These are phyloP conservation scores for Magallana nippona DNA, from an alignment of 2,888 invertebrate genomes.

Conservation along the genomic window DNA sequence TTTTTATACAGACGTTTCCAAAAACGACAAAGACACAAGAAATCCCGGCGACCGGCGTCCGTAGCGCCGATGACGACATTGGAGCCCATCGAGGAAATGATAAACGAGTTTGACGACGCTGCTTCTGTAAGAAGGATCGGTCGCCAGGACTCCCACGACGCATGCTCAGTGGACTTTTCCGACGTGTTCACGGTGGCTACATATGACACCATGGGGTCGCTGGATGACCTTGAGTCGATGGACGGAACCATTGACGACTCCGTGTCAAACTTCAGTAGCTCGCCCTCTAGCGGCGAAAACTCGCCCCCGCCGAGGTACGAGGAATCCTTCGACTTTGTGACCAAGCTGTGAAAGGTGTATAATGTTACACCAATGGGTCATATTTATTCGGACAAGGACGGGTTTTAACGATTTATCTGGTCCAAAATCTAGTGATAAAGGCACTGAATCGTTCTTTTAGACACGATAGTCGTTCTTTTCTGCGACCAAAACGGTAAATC, in stretches of 20 bases:
- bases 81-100: not conserved
- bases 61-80: slow-evolving; percentile 16
- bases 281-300: slow-evolving; percentile 33
- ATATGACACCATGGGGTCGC: slow-evolving; percentile 25
- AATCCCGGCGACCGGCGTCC: slow-evolving; percentile 39
- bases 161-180: slow-evolving; percentile 4
- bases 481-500: no score
- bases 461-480: no score
- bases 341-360: not conserved
- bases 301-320: slow-evolving; percentile 35
- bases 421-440: no score
- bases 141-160: not conserved
- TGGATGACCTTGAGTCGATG: slow-evolving; percentile 40
- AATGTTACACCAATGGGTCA: not conserved
- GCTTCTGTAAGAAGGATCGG: not conserved
- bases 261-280: slow-evolving; percentile 17
- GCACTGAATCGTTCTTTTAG: no score
- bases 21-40: slow-evolving; percentile 25
- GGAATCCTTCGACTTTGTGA: slow-evolving; percentile 11
- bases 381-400: no score
- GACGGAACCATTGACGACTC: slow-evolving; percentile 22
- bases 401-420: no score
- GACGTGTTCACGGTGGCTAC: slow-evolving; percentile 37
- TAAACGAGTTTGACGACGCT: not conserved
- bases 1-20: not conserved